Evolutionary conservation across 2,797 vertebrate species (phyloP).

Genomic region (Anisognathus igniventris): DNA sequence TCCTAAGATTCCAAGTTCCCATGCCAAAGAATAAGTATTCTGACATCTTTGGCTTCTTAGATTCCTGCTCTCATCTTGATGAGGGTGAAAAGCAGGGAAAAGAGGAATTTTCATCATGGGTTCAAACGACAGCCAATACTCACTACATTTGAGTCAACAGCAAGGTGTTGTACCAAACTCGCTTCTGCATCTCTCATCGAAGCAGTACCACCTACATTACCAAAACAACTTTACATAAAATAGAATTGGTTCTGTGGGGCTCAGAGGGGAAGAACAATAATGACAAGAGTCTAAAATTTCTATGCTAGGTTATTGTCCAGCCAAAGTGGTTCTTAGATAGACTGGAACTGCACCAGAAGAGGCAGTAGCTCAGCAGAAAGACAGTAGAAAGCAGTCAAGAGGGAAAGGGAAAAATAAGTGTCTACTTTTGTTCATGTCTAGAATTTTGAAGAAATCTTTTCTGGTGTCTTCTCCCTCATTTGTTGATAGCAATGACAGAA

Average conservation of each 20-base stretch:
- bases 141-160: not conserved
- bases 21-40: not conserved
- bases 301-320: not conserved
- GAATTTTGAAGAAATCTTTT: not conserved
- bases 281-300: not conserved
- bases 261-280: not conserved
- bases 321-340: not conserved
- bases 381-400: not conserved
- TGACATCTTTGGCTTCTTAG: not conserved
- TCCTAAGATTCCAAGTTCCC: not conserved
- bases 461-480: not conserved
- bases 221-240: not conserved
- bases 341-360: not conserved
- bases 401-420: not conserved
- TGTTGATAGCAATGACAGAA: not conserved
- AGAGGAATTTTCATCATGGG: not conserved
- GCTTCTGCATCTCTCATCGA: not conserved
- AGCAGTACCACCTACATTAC: not conserved
- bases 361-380: not conserved
- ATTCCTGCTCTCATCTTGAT: not conserved
- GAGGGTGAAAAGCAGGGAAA: not conserved
- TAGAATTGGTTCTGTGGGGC: not conserved
- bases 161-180: not conserved
- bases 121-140: not conserved
- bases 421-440: not conserved